Evolutionary conservation across 1,140 invertebrate species (phyloP).

Genomic region (Neelides sp.): DNA sequence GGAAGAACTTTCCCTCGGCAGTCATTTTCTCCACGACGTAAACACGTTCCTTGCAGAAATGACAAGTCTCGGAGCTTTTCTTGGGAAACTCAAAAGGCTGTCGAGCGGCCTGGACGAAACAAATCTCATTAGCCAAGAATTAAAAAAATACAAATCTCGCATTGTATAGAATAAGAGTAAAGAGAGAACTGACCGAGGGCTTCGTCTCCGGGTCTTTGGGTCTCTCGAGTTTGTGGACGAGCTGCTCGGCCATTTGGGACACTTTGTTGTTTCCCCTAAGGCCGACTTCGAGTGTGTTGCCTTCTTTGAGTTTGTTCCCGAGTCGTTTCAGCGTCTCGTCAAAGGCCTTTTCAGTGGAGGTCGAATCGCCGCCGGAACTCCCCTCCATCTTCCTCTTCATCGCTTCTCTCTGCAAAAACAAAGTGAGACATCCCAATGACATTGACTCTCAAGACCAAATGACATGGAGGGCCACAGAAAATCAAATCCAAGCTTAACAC

Average conservation of each 20-base stretch:
- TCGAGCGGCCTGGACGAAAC: constrained; percentile 43
- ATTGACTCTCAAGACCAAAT: background rate
- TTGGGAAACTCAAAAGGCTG: constrained; percentile 45
- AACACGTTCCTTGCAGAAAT: constrained; percentile 74
- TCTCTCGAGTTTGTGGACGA: constrained; percentile 49
- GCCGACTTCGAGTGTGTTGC: constrained; percentile 51
- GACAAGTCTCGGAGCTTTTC: constrained; percentile 62
- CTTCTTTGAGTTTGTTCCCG: constrained; percentile 67
- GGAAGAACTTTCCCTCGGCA: constrained; percentile 74
- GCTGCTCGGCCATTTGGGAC: constrained; percentile 69
- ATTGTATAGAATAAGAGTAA: constrained; percentile 6
- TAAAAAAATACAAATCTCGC: constrained; percentile 10
- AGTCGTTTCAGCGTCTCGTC: constrained; percentile 66
- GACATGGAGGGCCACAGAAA: background rate
- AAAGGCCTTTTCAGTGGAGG: constrained; percentile 37
- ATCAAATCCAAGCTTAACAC: too few species aligned
- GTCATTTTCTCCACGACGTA: constrained; percentile 76
- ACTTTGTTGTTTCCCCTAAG: constrained; percentile 66
- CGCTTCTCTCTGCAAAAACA: constrained; percentile 52
- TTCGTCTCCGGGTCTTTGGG: constrained; percentile 33
- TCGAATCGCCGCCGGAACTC: constrained; percentile 21
- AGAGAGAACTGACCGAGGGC: constrained; percentile 12
- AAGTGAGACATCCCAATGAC: constrained; percentile 1
- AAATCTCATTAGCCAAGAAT: constrained; percentile 13
- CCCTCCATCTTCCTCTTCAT: constrained; percentile 63